phyloP scores from a whole-genome alignment of 2,113 vertebrate genomes.

The Hemiprocne comata region DNA sequence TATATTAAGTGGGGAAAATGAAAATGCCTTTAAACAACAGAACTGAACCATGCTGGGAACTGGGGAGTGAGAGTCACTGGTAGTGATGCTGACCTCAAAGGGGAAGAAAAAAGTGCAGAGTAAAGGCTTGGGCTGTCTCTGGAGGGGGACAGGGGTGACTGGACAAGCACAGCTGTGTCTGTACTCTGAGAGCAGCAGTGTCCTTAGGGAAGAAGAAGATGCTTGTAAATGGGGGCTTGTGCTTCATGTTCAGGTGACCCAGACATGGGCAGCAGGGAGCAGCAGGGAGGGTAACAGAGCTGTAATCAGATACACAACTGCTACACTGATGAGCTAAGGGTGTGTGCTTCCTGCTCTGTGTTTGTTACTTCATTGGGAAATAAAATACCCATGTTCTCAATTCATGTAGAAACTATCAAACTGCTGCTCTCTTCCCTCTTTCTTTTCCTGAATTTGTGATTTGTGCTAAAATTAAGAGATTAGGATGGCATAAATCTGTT shows the following conservation, averaged over 20 bases:
- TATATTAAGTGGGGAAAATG: background rate
- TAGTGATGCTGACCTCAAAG: fast-evolving
- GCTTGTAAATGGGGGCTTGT: background rate
- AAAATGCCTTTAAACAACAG: constrained; percentile 3
- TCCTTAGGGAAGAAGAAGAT: background rate
- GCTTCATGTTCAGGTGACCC: background rate
- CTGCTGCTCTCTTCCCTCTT: background rate
- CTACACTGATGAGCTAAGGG: background rate
- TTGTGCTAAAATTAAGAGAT: background rate
- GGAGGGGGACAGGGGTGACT: background rate
- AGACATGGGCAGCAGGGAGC: background rate
- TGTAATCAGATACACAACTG: background rate
- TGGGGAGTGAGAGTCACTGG: background rate
- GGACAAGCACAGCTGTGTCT: background rate
- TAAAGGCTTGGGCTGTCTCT: background rate
- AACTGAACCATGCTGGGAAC: background rate
- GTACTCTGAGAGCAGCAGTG: background rate
- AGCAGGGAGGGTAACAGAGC: background rate
- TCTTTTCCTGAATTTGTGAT: background rate
- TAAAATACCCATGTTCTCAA: background rate
- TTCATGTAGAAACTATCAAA: background rate
- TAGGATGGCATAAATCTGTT: background rate
- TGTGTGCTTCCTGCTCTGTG: background rate
- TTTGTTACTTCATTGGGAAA: background rate
- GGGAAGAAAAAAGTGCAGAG: background rate